Conservation (phyloP, 37 sponge, comb jelly and placozoan genomes). For the Crambe crambe region DNA sequence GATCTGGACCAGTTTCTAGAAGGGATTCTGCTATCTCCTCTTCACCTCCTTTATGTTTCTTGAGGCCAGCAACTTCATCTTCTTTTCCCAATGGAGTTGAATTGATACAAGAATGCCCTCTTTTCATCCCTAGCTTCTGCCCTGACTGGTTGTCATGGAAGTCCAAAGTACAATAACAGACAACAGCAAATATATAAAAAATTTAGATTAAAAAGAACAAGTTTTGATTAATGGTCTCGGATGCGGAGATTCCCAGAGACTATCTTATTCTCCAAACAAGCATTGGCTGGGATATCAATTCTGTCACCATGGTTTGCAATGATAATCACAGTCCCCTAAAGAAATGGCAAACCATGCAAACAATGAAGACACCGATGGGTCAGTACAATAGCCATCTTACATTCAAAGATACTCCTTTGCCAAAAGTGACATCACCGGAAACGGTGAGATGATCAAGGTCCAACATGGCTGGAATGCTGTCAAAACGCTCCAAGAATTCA, state of each 20-base stretch:
- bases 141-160: not conserved
- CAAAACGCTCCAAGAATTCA: constrained; percentile 86
- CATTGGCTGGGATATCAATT: constrained; percentile 91
- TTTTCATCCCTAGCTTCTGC: not conserved
- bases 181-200: not conserved
- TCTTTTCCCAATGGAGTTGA: no score
- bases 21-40: no score
- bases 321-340: constrained; percentile 96
- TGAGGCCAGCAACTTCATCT: no score
- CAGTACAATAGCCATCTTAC: constrained; percentile 22
- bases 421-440: constrained; percentile 94
- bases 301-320: constrained; percentile 98
- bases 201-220: constrained; percentile 3
- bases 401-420: constrained; percentile 83
- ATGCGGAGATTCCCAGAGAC: constrained; percentile 96
- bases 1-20: no score
- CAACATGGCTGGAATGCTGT: constrained; percentile 88
- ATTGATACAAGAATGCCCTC: not conserved
- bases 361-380: no score
- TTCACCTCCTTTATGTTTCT: no score
- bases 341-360: not conserved
- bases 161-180: not conserved
- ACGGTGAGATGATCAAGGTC: constrained; percentile 98
- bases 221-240: constrained; percentile 77
- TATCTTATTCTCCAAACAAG: constrained; percentile 94